Base-by-base conservation (phyloP, 2,113 vertebrate species). In the Dissostichus mawsoni region DNA sequence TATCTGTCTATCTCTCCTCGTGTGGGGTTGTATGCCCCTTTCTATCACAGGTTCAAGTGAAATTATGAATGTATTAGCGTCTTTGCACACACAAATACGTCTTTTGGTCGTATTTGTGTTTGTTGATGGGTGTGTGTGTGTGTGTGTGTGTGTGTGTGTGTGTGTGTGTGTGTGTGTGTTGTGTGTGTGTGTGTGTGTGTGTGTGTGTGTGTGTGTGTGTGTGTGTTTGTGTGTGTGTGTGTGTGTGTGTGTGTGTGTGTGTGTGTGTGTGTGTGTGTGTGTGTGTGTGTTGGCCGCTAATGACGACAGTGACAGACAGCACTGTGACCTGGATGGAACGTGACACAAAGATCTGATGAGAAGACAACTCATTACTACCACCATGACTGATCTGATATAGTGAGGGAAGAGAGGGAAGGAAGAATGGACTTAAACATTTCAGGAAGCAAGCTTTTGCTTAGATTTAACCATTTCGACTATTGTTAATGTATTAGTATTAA, bases 301-400 rank as follows among this genome's bases (percentile, higher is more conserved):
- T 50, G 48, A 52, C 53, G 36, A 50, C 63, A 18, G 25, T 36
- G 74, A 74, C 58, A 29, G 23, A 20, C 9, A 2, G 0, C 65
- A 17, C 52, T n/a, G 29, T 82, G 88, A 87, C 78, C 84, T 33
- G 17, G n/a, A 47, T n/a, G 78, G 84, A 88, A 59, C 73, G 76
- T 20, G 5, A 67, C 76, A 41, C 63, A 57, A 47, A 25, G 59
- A 44, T 62, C 14, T 14, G 65, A 58, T 4, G 13, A 20, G 56
- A 55, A 5, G 20, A 44, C 4, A 6, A 55, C 8, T 62, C 59
- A 9, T 74, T 58, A 18, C 50, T 17, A 12, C 51, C 44, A 3
- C 11, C 5, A 3, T 61, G 50, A 62, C 78, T 65, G 55, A 57
- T 50, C 62, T 17, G 76, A 68, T 69, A 69, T 62, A 48, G 56